Percentiles rank a stretch among this genome's conserved stretches.
Evolutionary conservation across 2,888 invertebrate species (phyloP).

Genomic region (Baccha elongata): DNA sequence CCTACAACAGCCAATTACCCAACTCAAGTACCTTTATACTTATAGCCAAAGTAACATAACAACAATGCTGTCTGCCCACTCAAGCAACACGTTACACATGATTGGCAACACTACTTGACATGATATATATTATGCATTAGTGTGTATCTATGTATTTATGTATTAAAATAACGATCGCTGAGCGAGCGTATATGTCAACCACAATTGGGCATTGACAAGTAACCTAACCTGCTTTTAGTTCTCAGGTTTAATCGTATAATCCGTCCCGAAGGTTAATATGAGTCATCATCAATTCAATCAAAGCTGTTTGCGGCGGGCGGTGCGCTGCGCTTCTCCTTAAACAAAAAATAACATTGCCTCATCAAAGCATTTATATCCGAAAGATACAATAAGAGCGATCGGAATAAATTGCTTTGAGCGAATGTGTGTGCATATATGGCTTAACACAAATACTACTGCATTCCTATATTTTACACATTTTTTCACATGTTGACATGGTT

Average conservation of each 20-base stretch:
- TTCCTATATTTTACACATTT: not conserved
- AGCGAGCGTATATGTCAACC: slow-evolving; percentile 32
- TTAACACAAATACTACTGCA: slow-evolving; percentile 51
- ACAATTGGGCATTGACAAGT: slow-evolving; percentile 51
- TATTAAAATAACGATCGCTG: not conserved
- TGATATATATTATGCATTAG: slow-evolving; percentile 35
- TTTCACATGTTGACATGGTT: slow-evolving; percentile 12
- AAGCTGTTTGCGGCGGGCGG: slow-evolving; percentile 17
- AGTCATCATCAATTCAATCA: slow-evolving; percentile 60
- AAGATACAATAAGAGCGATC: slow-evolving; percentile 23
- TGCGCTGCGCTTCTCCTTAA: slow-evolving; percentile 20
- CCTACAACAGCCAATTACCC: slow-evolving; percentile 55
- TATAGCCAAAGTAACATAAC: not conserved
- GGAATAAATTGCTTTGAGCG: slow-evolving; percentile 2
- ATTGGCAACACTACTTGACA: slow-evolving; percentile 72
- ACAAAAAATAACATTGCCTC: slow-evolving; percentile 20
- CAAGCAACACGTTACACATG: slow-evolving; percentile 35
- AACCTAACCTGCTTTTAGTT: slow-evolving; percentile 57
- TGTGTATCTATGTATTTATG: not conserved
- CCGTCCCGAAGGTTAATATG: slow-evolving; percentile 55
- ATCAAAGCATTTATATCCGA: slow-evolving; percentile 33
- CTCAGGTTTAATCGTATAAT: slow-evolving; percentile 31
- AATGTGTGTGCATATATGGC: slow-evolving; percentile 6
- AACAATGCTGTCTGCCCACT: slow-evolving; percentile 39
- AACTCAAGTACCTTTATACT: slow-evolving; percentile 25